Conservation (phyloP, 2,113 vertebrate species). For the Manacus vitellinus region DNA sequence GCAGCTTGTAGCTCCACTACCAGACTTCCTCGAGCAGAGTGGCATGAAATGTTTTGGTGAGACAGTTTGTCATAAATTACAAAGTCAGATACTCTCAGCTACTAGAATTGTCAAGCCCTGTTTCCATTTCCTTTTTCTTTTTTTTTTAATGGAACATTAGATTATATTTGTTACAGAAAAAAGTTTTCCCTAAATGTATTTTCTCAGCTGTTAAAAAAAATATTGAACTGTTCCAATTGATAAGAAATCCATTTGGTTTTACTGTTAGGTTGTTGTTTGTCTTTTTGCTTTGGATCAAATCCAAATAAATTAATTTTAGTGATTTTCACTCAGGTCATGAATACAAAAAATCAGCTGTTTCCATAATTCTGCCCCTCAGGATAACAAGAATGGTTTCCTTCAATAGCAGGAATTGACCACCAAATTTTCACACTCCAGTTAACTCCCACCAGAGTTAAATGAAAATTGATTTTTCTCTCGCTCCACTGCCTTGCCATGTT, state of each 20-base stretch:
- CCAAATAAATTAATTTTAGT: not conserved
- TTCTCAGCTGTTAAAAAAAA: not conserved
- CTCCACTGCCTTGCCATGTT: not conserved
- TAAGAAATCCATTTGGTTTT: not conserved
- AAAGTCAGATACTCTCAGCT: not conserved
- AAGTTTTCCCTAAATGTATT: not conserved
- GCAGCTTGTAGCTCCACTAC: not conserved
- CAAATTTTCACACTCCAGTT: slow-evolving; percentile 4
- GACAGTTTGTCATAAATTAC: not conserved
- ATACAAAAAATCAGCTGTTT: not conserved
- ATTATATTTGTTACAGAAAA: not conserved
- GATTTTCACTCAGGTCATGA: not conserved
- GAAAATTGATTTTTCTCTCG: not conserved
- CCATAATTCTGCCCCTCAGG: not conserved
- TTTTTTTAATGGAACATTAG: not conserved
- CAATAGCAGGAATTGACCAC: not conserved
- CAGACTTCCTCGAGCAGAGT: not conserved
- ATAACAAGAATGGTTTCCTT: not conserved
- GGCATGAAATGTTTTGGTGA: not conserved
- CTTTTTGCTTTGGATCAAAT: not conserved
- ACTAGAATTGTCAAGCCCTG: not conserved
- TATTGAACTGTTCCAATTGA: not conserved
- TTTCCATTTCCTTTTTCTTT: not conserved
- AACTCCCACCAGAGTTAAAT: not conserved
- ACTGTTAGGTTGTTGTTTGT: not conserved